Percentiles rank a stretch among this genome's conserved stretches.
Evolutionary conservation across 1,140 invertebrate genomes (phyloP).

Genomic region (Bombus sylvicola): DNA sequence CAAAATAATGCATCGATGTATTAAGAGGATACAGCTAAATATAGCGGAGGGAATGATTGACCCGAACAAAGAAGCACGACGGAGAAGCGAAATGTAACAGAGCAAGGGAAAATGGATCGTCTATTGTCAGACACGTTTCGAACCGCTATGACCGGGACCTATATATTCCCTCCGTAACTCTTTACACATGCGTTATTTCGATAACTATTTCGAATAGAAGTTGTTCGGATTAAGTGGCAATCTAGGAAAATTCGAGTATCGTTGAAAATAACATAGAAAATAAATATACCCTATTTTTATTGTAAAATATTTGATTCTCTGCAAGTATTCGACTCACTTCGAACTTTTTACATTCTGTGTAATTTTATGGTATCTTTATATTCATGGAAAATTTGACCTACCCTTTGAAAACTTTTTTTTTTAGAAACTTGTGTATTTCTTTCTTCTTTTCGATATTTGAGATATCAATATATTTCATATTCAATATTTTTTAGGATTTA

Average conservation of each 20-base stretch:
- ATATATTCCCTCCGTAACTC: background rate
- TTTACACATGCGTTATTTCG: background rate
- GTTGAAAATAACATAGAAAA: background rate
- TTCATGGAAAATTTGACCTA: too few species aligned
- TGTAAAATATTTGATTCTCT: background rate
- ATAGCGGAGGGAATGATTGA: constrained; percentile 21
- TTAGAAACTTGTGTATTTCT: too few species aligned
- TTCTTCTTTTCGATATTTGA: too few species aligned
- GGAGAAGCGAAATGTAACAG: background rate
- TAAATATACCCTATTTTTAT: background rate
- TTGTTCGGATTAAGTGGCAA: background rate
- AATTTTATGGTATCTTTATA: background rate
- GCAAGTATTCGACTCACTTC: too few species aligned
- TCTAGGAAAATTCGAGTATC: background rate
- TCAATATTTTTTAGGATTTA: too few species aligned
- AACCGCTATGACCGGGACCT: background rate
- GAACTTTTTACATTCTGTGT: background rate
- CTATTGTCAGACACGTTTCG: constrained; percentile 23
- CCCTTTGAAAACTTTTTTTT: too few species aligned
- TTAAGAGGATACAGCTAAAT: constrained; percentile 27
- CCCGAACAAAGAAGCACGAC: constrained; percentile 5
- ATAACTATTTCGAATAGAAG: background rate
- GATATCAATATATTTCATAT: too few species aligned
- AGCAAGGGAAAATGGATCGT: constrained; percentile 6
- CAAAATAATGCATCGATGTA: constrained; percentile 17